phyloP scores from a whole-genome alignment of 2,797 vertebrate genomes.

The Lophius americanus region DNA sequence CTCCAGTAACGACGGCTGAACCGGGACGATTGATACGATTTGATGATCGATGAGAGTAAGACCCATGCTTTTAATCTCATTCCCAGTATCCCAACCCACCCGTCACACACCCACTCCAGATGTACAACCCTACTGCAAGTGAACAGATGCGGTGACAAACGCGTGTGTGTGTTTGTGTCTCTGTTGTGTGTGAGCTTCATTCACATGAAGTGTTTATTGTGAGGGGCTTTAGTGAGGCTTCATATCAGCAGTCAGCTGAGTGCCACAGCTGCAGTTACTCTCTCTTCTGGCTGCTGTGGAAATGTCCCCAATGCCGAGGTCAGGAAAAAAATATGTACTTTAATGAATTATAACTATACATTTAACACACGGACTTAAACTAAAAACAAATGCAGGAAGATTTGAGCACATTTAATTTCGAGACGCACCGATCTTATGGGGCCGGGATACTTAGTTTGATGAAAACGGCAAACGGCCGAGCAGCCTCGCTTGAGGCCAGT shows the following conservation, averaged over 20 bases:
- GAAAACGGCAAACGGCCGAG: too few relatives aligned
- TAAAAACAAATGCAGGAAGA: too few relatives aligned
- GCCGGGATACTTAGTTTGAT: too few relatives aligned
- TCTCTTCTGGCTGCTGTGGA: slow-evolving; percentile 2
- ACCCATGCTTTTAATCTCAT: slow-evolving; percentile 40
- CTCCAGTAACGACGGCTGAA: neutral
- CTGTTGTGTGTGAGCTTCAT: slow-evolving; percentile 21
- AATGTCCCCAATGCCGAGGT: neutral
- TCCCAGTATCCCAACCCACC: slow-evolving; percentile 33
- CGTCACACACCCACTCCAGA: slow-evolving; percentile 58
- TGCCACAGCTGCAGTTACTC: slow-evolving; percentile 40
- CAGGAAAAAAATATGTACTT: neutral
- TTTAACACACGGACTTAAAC: too few relatives aligned
- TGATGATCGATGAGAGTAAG: slow-evolving; percentile 43
- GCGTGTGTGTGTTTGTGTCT: slow-evolving; percentile 6
- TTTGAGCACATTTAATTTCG: too few relatives aligned
- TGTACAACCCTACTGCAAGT: slow-evolving; percentile 52
- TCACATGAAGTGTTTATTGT: slow-evolving; percentile 50
- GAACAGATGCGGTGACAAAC: slow-evolving; percentile 68
- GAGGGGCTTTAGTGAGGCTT: slow-evolving; percentile 56
- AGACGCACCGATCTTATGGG: too few relatives aligned
- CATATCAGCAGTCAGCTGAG: slow-evolving; percentile 54
- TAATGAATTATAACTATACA: too few relatives aligned
- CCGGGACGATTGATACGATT: slow-evolving; percentile 45
- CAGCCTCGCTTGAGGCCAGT: too few relatives aligned